Evolutionary conservation across 2,797 vertebrate species (phyloP), one percentile per base, ranked within the genome.

Genomic region (Macropus fuliginosus): DNA sequence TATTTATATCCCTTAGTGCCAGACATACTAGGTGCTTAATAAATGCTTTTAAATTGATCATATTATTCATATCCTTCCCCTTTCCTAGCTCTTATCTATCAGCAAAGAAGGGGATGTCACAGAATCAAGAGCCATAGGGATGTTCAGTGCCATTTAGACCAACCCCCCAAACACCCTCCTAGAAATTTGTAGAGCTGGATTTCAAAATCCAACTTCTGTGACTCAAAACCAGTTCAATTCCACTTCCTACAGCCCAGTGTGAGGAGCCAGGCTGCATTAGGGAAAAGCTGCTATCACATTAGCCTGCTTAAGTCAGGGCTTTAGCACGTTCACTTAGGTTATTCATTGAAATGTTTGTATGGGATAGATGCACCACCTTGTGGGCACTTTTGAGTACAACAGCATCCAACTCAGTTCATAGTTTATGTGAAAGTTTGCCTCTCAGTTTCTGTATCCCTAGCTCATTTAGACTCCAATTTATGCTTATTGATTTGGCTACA

Each of bases 301-400:
- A 40, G 18, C n/a, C 3, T 74, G 18, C 16, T 46, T 24, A 40
- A 10, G 1, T 50, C n/a, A 27, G 40, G 74, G 50, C 40, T 50
- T 46, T 9, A 46, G 9, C 24, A 24, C 10, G n/a, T 21, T 46
- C 9, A 11, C 1, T 0, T 0, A 11, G 21, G 21, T 24, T 27
- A 27, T 16, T 50, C 34, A 11, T 50, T 46, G 40, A 50, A 87
- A 87, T 87, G 40, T 50, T 87, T 50, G 40, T 50, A 50, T 27
- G 40, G 74, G 24, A 87, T 9, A 11, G 74, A 46, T 50, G 40
- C 24, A 24, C 74, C 74, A 87, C 40, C 74, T 87, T 50, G 74
- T 87, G 74, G 74, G 40, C 74, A 50, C 74, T 87, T 50, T 87
- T 87, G 9, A 46, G 31, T 27, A 87, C 24, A 87, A 46, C 74